Percentiles rank a stretch among this genome's conserved stretches.
Evolutionary conservation across 1,140 invertebrate genomes (phyloP).

Genomic region (Cheumatopsyche charites): DNA sequence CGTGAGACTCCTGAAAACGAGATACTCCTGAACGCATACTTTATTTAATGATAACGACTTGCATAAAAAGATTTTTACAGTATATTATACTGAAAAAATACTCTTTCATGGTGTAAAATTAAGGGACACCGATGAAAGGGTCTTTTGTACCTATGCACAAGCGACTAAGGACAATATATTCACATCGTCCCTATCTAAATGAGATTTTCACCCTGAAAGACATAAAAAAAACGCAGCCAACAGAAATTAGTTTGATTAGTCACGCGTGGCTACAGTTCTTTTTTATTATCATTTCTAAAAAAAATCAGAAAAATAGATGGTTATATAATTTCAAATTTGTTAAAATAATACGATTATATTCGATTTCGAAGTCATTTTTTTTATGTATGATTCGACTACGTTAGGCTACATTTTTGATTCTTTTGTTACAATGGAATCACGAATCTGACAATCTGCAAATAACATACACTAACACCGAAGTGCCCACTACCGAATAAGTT

Average conservation of each 20-base stretch:
- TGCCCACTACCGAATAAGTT: no score
- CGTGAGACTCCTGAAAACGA: no score
- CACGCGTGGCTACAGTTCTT: background rate
- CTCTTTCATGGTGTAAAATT: no score
- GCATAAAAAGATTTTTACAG: no score
- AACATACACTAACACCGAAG: no score
- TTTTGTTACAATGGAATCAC: no score
- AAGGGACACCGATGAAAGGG: constrained; percentile 5
- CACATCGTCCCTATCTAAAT: constrained; percentile 16
- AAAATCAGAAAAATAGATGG: background rate
- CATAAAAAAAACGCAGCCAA: background rate
- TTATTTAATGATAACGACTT: no score
- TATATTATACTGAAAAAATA: no score
- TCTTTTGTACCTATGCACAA: constrained; percentile 12
- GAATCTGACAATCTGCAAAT: no score
- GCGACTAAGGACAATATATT: constrained; percentile 6
- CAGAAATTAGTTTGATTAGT: constrained; percentile 22
- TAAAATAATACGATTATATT: background rate
- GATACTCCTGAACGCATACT: no score
- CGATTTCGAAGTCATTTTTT: background rate
- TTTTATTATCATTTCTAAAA: background rate
- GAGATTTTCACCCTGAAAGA: constrained; percentile 1
- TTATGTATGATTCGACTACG: no score
- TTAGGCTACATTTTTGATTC: no score
- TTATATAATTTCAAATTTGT: background rate